Conservation (phyloP, 2,888 invertebrate genomes). For the Thysanoteuthis rhombus region DNA sequence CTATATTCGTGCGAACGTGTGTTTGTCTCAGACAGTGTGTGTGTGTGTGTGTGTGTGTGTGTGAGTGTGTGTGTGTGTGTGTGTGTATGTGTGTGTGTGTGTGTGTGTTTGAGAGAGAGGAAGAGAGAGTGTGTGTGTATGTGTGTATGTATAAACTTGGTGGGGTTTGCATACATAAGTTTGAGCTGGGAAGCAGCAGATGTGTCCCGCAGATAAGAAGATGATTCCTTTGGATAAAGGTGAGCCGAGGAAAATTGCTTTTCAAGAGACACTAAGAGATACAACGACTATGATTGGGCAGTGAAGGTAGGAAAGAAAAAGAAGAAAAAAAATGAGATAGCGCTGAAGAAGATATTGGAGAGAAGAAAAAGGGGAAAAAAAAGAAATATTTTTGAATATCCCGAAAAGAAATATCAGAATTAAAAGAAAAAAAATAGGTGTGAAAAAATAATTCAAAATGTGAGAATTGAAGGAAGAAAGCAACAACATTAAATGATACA, state of each 20-base stretch:
- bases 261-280: background rate
- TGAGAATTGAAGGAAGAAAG: too few relatives aligned
- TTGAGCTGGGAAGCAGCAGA: background rate
- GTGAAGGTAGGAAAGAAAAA: background rate
- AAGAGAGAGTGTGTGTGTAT: background rate
- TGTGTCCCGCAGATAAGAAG: background rate
- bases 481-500: too few relatives aligned
- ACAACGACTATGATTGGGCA: background rate
- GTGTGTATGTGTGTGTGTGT: background rate
- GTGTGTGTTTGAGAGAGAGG: too few relatives aligned
- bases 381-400: too few relatives aligned
- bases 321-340: too few relatives aligned
- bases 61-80: background rate
- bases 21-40: background rate
- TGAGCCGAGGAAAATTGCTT: background rate
- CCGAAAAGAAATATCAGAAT: too few relatives aligned
- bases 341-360: too few relatives aligned
- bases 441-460: too few relatives aligned
- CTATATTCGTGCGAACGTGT: background rate
- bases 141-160: background rate
- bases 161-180: background rate
- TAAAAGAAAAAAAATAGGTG: too few relatives aligned
- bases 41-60: background rate
- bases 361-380: too few relatives aligned
- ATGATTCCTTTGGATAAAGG: background rate